Percentiles rank a stretch among this genome's conserved stretches.
Evolutionary conservation across 2,888 invertebrate genomes (phyloP).

Genomic region (Apotomis capreana): DNA sequence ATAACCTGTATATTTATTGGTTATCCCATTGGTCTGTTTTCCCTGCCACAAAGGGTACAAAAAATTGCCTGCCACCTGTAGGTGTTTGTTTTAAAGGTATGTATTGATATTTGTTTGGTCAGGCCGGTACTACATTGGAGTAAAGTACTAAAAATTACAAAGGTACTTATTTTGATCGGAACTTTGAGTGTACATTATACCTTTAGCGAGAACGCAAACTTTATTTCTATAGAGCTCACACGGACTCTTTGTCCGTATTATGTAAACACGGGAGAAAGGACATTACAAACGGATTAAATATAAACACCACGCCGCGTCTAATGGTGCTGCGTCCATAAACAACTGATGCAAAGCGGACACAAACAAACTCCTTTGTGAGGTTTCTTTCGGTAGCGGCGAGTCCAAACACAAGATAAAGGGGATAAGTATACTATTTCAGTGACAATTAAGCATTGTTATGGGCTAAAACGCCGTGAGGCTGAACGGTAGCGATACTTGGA

Average conservation of each 20-base stretch:
- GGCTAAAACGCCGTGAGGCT: constrained; percentile 59
- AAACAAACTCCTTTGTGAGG: constrained; percentile 75
- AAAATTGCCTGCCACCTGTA: too few species aligned
- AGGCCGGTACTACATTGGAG: not conserved
- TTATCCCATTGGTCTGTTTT: too few species aligned
- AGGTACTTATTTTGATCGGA: constrained; percentile 31
- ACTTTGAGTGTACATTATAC: constrained; percentile 24
- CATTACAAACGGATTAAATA: constrained; percentile 78
- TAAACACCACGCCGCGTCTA: constrained; percentile 67
- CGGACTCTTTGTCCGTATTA: constrained; percentile 59
- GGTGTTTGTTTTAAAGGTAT: too few species aligned
- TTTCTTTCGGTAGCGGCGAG: constrained; percentile 55
- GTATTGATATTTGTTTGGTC: constrained; percentile 5
- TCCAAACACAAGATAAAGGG: constrained; percentile 50
- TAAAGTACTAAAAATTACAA: not conserved
- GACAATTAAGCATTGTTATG: constrained; percentile 70
- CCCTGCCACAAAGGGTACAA: too few species aligned
- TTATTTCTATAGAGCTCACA: constrained; percentile 49
- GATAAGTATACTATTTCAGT: constrained; percentile 60
- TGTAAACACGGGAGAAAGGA: constrained; percentile 68
- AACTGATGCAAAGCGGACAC: constrained; percentile 72
- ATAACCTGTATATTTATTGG: too few species aligned
- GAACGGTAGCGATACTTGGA: constrained; percentile 69
- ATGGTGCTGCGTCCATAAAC: constrained; percentile 70
- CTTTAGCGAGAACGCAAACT: constrained; percentile 44